Base-by-base conservation (phyloP, 2,113 vertebrate genomes). In the Pipra filicauda region DNA sequence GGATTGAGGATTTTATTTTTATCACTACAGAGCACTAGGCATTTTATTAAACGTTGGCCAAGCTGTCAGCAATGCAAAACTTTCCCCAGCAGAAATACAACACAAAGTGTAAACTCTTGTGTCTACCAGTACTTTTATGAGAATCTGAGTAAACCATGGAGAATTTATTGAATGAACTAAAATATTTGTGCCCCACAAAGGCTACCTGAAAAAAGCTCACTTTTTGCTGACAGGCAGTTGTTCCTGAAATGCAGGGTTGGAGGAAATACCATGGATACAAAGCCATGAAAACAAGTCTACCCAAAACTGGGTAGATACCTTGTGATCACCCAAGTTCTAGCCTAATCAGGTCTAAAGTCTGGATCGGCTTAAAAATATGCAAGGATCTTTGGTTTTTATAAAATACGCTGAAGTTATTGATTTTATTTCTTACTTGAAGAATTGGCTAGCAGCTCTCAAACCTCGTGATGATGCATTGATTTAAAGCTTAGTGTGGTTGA, bases 1-100 rank as follows among this genome's bases (percentile, higher is more conserved):
- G 88, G 73, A 79, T n/a, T 78, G 58, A 88, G 69, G 64, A 94
- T 93, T 95, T 95, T 59, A 57, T 86, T 90, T 95, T 95, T 92
- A 95, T 95, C 79, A 33, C 83, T 78, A 58, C 49, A 72, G 65
- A 96, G 61, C 80, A 95, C 54, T 62, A 94, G 91, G 61, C 65
- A 76, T 89, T 88, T 94, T 90, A 90, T 81, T 84, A 87, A 91
- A 59, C 61, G 28, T 24, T 61, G 44, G 37, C 65, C 95, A 93
- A 79, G 44, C 77, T 84, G 43, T 43, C 65, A 89, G 88, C 41
- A 89, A 69, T 20, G 58, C 44, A 91, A 93, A 94, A 59, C 49
- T 61, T 89, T 49, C 37, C 17, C 57, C 44, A 75, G 44, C 7
- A 89, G 48, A 84, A 93, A n/a, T 65, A 65, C 6, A 21, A 78